These are phyloP conservation scores for Amyelois transitella DNA, from an alignment of 1,140 invertebrate species.

Conservation along the genomic window DNA sequence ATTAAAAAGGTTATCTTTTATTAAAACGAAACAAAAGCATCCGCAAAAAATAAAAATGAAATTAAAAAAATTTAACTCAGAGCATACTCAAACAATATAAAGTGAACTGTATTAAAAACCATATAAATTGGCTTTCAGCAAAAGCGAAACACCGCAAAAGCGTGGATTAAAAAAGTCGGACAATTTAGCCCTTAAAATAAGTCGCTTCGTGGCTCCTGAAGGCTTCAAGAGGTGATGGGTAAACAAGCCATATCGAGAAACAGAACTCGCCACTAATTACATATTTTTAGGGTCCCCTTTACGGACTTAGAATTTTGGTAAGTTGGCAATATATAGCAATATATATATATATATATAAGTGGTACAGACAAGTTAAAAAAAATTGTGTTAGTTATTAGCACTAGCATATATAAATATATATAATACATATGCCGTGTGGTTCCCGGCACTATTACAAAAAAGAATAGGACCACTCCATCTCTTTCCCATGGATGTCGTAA, in stretches of 20 bases:
- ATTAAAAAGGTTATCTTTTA: too few species aligned
- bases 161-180: neutral
- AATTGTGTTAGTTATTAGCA: too few species aligned
- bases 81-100: neutral
- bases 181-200: neutral
- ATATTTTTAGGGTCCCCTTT: slow-evolving; percentile 16
- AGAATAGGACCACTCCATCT: too few species aligned
- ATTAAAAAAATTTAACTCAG: neutral
- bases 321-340: too few species aligned
- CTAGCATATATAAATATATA: too few species aligned
- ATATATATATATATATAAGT: too few species aligned
- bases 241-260: slow-evolving; percentile 17
- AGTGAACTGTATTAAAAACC: neutral
- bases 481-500: too few species aligned
- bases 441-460: too few species aligned
- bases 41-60: too few species aligned
- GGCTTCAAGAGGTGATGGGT: slow-evolving; percentile 10
- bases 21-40: neutral
- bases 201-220: neutral
- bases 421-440: too few species aligned
- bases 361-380: too few species aligned
- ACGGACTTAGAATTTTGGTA: neutral
- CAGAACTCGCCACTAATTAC: slow-evolving; percentile 27
- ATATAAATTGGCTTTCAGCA: neutral
- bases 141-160: neutral